Base-by-base conservation (phyloP, 2,888 invertebrate genomes). In the Pyrrhia umbra region DNA sequence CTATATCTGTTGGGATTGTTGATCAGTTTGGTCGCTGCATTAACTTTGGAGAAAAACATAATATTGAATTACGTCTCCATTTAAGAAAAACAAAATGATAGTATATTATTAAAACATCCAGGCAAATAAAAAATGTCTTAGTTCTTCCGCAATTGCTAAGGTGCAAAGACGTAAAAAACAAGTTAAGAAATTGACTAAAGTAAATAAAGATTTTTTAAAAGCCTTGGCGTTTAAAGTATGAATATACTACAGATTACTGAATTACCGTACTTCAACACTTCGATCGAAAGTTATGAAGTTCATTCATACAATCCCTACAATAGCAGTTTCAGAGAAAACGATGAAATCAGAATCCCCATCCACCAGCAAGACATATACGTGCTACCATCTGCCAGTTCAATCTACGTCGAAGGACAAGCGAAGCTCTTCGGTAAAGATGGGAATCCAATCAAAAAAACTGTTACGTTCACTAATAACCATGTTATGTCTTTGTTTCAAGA, bases 291-390 rank as follows among this genome's bases (percentile, higher is more conserved):
- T 61, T 74, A 60, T 57, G 68, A 63, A 45, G 37, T 59, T 23
- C 58, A 58, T 50, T 50, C 65, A 6, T 75, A 75, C 21, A 75
- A 71, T 56, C 70, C 68, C 13, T 75, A 75, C 39, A 66, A 47
- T 27, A 74, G 61, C 43, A 65, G 60, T 25, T 74, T 69, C 21
- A 70, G 47, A 23, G 63, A 71, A 58, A 74, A 74, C 27, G 74
- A 74, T 65, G 70, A 74, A 60, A 68, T 74, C 30, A 58, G 69
- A 51, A 52, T n/a, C n/a, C n/a, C n/a, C n/a, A n/a, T n/a, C n/a
- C n/a, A n/a, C n/a, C n/a, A n/a, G n/a, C n/a, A n/a, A n/a, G n/a
- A n/a, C n/a, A n/a, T n/a, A n/a, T n/a, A n/a, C n/a, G n/a, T n/a
- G n/a, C n/a, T n/a, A n/a, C 70, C 68, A 15, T 69, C 75, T 39